phyloP scores from a whole-genome alignment of 37 sponge, comb jelly and placozoan genomes.

The Agelas oroides region DNA sequence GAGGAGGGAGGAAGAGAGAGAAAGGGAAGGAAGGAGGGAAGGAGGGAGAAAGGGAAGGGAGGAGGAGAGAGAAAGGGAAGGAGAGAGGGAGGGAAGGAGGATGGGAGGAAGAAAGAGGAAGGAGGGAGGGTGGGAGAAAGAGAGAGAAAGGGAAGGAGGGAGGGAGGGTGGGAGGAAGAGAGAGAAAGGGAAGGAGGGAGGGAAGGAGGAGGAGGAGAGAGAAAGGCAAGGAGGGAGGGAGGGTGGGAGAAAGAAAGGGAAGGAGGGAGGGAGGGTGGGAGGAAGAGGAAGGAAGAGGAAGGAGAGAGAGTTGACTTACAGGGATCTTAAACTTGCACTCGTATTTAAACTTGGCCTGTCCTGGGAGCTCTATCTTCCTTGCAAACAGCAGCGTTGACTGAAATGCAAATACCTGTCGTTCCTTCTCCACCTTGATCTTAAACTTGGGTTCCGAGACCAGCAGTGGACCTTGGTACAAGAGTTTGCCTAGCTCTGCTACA shows the following conservation, averaged over 20 bases:
- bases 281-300: neutral
- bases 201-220: neutral
- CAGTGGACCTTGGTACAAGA: slow-evolving; percentile 40
- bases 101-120: too few species aligned
- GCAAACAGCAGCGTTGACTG: slow-evolving; percentile 57
- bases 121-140: slow-evolving; percentile 20
- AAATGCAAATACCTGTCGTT: slow-evolving; percentile 77
- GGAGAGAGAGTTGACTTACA: slow-evolving; percentile 38
- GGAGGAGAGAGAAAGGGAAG: slow-evolving; percentile 32
- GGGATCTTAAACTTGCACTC: slow-evolving; percentile 59
- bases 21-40: too few species aligned
- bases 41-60: neutral
- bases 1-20: slow-evolving; percentile 31
- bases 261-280: neutral
- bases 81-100: slow-evolving; percentile 13
- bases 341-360: slow-evolving; percentile 58
- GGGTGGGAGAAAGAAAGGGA: neutral
- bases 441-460: slow-evolving; percentile 56
- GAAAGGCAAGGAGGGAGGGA: neutral
- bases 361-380: slow-evolving; percentile 30
- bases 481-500: slow-evolving; percentile 43
- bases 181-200: neutral
- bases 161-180: neutral
- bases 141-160: neutral
- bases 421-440: slow-evolving; percentile 66